A percentile compares a stretch with the other conserved stretches of the same genome.
Evolutionary conservation across 1,140 invertebrate species (phyloP).

Genomic region (Hyles vespertilio): DNA sequence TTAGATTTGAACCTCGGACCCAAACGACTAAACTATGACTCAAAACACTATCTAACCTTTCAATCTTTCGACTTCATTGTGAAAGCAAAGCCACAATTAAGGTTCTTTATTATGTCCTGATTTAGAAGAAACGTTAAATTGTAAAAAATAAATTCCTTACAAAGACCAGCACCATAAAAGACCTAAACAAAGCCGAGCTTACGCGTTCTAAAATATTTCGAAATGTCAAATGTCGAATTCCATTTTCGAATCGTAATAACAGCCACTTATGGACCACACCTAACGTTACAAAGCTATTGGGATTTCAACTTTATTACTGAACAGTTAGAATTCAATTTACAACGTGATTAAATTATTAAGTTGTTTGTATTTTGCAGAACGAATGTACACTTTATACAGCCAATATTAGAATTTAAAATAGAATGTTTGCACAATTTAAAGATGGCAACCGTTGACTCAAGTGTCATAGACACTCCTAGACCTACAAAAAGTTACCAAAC

Average conservation of each 20-base stretch:
- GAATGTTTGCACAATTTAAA: background rate
- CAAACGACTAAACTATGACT: too few relatives aligned
- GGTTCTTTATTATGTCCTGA: too few relatives aligned
- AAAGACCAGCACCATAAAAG: background rate
- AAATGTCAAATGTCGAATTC: slow-evolving; percentile 32
- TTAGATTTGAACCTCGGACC: too few relatives aligned
- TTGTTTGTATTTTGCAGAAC: background rate
- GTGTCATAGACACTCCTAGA: too few relatives aligned
- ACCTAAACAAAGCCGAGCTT: slow-evolving; percentile 10
- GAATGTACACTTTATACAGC: background rate
- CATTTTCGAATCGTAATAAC: slow-evolving; percentile 28
- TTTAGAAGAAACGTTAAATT: too few relatives aligned
- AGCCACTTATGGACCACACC: slow-evolving; percentile 12
- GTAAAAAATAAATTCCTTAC: too few relatives aligned
- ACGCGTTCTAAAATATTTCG: slow-evolving; percentile 18
- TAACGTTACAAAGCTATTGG: background rate
- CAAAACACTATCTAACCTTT: too few relatives aligned
- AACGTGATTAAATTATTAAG: too few relatives aligned
- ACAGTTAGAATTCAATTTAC: background rate
- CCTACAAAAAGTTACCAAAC: too few relatives aligned
- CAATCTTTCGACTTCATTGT: too few relatives aligned
- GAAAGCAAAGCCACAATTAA: too few relatives aligned
- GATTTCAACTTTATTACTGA: background rate
- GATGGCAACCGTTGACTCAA: background rate
- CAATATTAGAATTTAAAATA: background rate